Conservation (phyloP, 2,797 vertebrate species). For the Bucorvus abyssinicus region DNA sequence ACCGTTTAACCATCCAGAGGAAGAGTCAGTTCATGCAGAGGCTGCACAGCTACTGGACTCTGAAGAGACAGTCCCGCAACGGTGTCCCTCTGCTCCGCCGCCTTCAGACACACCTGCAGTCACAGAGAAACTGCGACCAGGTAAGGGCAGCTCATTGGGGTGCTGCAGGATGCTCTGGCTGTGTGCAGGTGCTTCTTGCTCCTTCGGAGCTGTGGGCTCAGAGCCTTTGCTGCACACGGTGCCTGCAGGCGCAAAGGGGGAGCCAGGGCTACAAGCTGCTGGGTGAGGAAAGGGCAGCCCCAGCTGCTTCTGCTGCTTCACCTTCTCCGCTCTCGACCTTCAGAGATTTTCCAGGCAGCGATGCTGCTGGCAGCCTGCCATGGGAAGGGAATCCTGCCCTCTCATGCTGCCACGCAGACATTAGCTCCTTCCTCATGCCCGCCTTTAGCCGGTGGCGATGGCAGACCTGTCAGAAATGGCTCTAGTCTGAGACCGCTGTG, state of each 20-base stretch:
- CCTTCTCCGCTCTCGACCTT: neutral
- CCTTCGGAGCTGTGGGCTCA: neutral
- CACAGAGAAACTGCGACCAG: conserved; percentile 92
- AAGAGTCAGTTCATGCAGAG: conserved; percentile 99
- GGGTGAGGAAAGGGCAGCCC: neutral
- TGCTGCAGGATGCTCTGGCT: neutral
- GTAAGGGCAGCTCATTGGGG: conserved; percentile 40
- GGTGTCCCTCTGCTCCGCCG: conserved; percentile 95
- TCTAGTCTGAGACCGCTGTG: neutral
- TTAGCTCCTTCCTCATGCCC: neutral
- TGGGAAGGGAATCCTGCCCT: neutral
- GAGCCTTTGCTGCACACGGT: neutral
- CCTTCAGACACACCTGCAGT: conserved; percentile 96
- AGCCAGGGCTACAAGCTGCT: neutral
- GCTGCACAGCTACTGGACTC: conserved; percentile 98
- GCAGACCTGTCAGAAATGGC: neutral
- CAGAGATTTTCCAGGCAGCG: neutral
- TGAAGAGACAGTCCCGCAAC: conserved; percentile 97
- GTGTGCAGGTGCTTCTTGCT: neutral
- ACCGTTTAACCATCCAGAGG: conserved; percentile 92
- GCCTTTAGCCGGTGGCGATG: neutral
- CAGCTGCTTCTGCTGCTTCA: conserved; percentile 36
- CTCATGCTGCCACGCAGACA: neutral
- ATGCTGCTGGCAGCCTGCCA: neutral
- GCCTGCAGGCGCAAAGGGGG: neutral